phyloP scores from a whole-genome alignment of 2,797 vertebrate genomes.

The Falco cherrug region DNA sequence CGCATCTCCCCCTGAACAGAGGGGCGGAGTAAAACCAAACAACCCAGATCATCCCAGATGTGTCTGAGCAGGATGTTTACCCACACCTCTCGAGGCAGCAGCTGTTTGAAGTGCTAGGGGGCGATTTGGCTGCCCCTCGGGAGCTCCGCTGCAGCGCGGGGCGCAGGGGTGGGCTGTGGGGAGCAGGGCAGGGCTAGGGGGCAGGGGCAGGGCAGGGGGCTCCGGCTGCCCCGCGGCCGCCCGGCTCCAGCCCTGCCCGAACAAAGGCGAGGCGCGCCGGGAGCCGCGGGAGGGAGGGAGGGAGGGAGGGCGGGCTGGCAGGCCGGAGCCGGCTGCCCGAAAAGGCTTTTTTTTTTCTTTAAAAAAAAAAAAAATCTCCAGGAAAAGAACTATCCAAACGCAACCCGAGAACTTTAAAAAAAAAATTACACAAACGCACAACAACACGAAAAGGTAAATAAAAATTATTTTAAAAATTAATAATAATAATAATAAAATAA shows the following conservation, averaged over 20 bases:
- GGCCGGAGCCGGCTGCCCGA: background rate
- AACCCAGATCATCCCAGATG: background rate
- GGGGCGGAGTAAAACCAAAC: no score
- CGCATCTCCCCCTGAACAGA: background rate
- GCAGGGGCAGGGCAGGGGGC: background rate
- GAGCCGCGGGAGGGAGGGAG: background rate
- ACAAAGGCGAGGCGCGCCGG: background rate
- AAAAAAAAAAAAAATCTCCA: background rate
- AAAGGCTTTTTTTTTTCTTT: background rate
- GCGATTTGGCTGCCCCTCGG: fast-evolving
- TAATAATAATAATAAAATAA: no score
- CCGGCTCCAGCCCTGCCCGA: background rate
- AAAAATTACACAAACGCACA: no score
- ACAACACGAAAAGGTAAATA: background rate
- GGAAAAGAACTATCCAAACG: background rate
- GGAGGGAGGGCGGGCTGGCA: background rate
- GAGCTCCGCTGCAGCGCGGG: background rate
- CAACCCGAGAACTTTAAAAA: background rate
- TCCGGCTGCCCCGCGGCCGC: background rate
- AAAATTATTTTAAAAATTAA: background rate
- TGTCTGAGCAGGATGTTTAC: background rate
- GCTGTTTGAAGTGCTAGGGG: background rate
- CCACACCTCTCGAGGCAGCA: background rate
- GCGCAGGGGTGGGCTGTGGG: no score
- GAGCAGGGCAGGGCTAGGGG: background rate